Evolutionary conservation across 2,113 vertebrate genomes (phyloP).

Genomic region (Limnothrissa miodon): DNA sequence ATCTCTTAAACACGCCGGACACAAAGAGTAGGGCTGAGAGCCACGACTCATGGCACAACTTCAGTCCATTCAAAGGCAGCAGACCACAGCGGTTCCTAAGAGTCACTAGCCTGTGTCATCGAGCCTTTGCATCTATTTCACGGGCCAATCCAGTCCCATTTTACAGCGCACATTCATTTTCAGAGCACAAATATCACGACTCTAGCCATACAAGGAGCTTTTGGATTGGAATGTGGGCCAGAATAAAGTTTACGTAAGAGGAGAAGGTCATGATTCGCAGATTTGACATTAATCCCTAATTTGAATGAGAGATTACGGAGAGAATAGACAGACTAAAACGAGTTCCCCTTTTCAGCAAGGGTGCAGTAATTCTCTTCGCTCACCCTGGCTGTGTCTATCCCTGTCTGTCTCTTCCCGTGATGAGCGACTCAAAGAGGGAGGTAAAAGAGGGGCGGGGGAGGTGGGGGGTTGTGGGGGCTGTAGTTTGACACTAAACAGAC

Average conservation of each 20-base stretch:
- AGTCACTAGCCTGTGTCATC: not conserved
- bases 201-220: conserved; percentile 37
- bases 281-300: conserved; percentile 11
- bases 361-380: not conserved
- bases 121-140: not conserved
- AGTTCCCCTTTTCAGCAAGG: not conserved
- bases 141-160: not conserved
- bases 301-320: not conserved
- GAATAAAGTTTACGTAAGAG: conserved; percentile 8
- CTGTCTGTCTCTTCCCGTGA: not conserved
- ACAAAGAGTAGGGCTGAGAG: conserved; percentile 40
- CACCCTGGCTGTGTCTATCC: not conserved
- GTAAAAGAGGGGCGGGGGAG: too few relatives aligned
- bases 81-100: not conserved
- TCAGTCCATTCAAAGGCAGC: conserved; percentile 30
- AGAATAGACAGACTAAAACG: not conserved
- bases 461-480: not conserved
- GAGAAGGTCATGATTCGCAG: not conserved
- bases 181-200: not conserved
- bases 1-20: conserved; percentile 22
- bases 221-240: not conserved
- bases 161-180: not conserved
- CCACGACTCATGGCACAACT: not conserved
- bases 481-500: conserved; percentile 21
- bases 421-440: not conserved